Base-by-base conservation (phyloP, 35 echinoderm and acorn worm species). In the Eucidaris tribuloides region DNA sequence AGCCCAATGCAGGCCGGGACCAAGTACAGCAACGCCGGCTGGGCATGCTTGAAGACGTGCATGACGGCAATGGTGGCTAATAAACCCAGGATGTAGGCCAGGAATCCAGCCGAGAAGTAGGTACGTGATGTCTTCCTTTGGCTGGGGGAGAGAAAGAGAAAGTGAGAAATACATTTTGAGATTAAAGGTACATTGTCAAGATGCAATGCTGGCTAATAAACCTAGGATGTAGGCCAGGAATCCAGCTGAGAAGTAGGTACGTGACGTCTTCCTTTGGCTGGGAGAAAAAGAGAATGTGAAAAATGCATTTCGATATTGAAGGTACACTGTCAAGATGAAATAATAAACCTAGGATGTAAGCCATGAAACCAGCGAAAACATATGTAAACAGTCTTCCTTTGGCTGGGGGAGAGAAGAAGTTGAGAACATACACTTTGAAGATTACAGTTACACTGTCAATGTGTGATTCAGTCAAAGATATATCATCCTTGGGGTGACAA, bases 41-140 rank as follows among this genome's bases (percentile, higher is more conserved):
- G 95, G 30, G 95, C 95, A 49, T 98, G 95, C 65, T 98, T 98
- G 86, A 91, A 98, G 55, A 91, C 85, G 61, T 98, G 95, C 95
- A 98, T 98, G 28, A 98, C 90, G n/a, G 85, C 90, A 19, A 98
- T 98, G 31, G 95, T 98, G 29, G 84, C 82, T 35, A 93, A 25
- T 7, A 98, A 86, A 15, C 95, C 95, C 18, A 92, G 78, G 4
- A 92, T 76, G 49, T 98, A 98, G 7, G 95, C 95, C 22, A 68
- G 68, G 30, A 98, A 93, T 7, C 95, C 84, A 24, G 86, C 58
- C 33, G 77, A 81, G 79, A 97, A 98, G 79, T 98, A 98, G 1
- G 79, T 79, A 37, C 78, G 85, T 2, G 83, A 63, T 18, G 81
- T 62, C 50, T 92, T 77, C 30, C 84, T 80, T 55, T 48, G 84